phyloP scores from a whole-genome alignment of 2,888 invertebrate genomes.

The Sminthurinus aureus region DNA sequence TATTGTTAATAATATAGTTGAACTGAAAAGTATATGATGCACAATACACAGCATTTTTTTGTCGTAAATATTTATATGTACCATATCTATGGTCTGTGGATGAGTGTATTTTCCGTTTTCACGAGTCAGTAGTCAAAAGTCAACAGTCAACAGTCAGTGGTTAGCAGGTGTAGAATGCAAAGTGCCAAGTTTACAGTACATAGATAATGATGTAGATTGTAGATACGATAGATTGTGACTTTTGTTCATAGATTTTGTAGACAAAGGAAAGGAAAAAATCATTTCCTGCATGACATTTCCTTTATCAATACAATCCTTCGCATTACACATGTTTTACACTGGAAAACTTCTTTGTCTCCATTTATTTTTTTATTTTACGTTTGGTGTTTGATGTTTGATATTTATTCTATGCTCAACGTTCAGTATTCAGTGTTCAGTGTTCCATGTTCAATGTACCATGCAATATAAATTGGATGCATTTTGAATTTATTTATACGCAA shows the following conservation, averaged over 20 bases:
- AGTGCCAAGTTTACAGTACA: background rate
- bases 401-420: too few species aligned
- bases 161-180: background rate
- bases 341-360: background rate
- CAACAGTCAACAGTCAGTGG: background rate
- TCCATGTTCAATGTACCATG: too few species aligned
- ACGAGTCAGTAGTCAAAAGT: background rate
- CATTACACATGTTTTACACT: background rate
- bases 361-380: background rate
- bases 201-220: too few species aligned
- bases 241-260: background rate
- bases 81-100: background rate
- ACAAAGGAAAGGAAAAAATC: constrained; percentile 13
- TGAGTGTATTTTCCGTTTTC: background rate
- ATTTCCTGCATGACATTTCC: constrained; percentile 8
- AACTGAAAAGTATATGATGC: too few species aligned
- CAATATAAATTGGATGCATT: background rate
- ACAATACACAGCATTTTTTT: background rate
- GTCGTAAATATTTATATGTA: background rate
- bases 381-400: background rate
- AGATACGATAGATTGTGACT: too few species aligned
- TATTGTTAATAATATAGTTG: too few species aligned
- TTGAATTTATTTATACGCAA: background rate
- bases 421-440: too few species aligned
- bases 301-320: background rate